A percentile compares a stretch with the other conserved stretches of the same genome.
Evolutionary conservation across 2,888 invertebrate genomes (phyloP).

Genomic region (Acronicta leporina): DNA sequence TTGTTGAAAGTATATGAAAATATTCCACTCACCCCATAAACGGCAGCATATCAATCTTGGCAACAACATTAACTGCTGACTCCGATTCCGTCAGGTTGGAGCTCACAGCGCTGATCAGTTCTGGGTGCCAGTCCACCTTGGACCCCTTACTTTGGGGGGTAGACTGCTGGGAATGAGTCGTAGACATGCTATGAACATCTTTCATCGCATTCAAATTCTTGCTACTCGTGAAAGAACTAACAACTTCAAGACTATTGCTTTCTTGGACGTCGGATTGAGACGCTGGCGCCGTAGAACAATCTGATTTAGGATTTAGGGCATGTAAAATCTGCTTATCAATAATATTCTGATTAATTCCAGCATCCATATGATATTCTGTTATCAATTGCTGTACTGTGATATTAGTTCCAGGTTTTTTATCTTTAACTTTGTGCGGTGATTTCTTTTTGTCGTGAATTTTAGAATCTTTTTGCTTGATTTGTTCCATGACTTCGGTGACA

Average conservation of each 20-base stretch:
- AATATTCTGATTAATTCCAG: slow-evolving; percentile 34
- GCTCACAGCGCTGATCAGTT: slow-evolving; percentile 43
- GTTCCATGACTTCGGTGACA: background rate
- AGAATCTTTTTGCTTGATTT: background rate
- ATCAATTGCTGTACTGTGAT: slow-evolving; percentile 68
- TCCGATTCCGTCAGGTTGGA: slow-evolving; percentile 58
- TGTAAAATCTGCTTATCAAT: slow-evolving; percentile 52
- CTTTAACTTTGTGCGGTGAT: slow-evolving; percentile 33
- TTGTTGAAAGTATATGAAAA: background rate
- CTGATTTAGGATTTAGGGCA: slow-evolving; percentile 30
- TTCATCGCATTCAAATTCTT: slow-evolving; percentile 55
- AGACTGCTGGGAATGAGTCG: background rate
- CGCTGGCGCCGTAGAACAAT: slow-evolving; percentile 7
- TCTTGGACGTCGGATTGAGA: background rate
- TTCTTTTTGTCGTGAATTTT: slow-evolving; percentile 21
- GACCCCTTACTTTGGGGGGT: slow-evolving; percentile 4
- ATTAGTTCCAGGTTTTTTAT: slow-evolving; percentile 35
- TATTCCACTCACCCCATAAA: slow-evolving; percentile 80
- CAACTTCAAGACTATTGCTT: slow-evolving; percentile 17
- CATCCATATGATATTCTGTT: slow-evolving; percentile 60
- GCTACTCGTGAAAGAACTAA: slow-evolving; percentile 68
- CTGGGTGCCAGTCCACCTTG: slow-evolving; percentile 60
- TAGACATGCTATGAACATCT: slow-evolving; percentile 9
- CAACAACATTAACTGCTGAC: slow-evolving; percentile 68
- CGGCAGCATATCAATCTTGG: slow-evolving; percentile 75